Percentiles rank a stretch among this genome's conserved stretches.
These are phyloP conservation scores for Pycnomerus fuliginosus DNA, from an alignment of 2,888 invertebrate species.

Conservation along the genomic window DNA sequence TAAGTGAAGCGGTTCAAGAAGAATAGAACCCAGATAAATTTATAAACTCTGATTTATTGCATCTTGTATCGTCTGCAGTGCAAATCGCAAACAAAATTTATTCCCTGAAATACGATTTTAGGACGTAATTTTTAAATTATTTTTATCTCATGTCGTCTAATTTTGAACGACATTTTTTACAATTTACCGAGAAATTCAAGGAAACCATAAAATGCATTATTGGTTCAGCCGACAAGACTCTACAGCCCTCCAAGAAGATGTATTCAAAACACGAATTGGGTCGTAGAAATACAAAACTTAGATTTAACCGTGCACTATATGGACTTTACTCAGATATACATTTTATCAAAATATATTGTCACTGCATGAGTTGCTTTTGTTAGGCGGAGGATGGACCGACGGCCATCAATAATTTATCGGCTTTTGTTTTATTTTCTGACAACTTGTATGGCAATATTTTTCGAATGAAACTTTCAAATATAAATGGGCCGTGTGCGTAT, in stretches of 20 bases:
- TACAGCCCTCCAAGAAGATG: slow-evolving; percentile 3
- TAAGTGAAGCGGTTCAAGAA: slow-evolving; percentile 52
- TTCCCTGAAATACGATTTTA: slow-evolving; percentile 34
- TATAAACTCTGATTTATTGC: slow-evolving; percentile 51
- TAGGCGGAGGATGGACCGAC: slow-evolving; percentile 29
- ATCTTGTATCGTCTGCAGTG: slow-evolving; percentile 48
- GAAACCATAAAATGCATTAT: too few relatives aligned
- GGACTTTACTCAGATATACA: slow-evolving; percentile 40
- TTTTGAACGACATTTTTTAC: too few relatives aligned
- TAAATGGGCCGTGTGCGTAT: slow-evolving; percentile 49
- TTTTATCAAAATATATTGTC: slow-evolving; percentile 47
- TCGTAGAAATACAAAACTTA: slow-evolving; percentile 39
- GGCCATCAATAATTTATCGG: slow-evolving; percentile 46
- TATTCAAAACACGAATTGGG: slow-evolving; percentile 42
- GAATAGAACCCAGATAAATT: slow-evolving; percentile 51
- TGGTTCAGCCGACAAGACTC: too few relatives aligned
- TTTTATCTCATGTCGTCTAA: background rate
- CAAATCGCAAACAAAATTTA: slow-evolving; percentile 48
- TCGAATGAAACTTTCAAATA: slow-evolving; percentile 50
- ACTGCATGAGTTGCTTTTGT: slow-evolving; percentile 42
- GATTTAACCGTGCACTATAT: slow-evolving; percentile 36
- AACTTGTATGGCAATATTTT: slow-evolving; percentile 45
- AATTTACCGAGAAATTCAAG: too few relatives aligned
- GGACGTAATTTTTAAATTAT: background rate
- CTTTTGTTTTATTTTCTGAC: slow-evolving; percentile 48